Conservation (phyloP, 2,888 invertebrate species). For the Clusia tigrina region DNA sequence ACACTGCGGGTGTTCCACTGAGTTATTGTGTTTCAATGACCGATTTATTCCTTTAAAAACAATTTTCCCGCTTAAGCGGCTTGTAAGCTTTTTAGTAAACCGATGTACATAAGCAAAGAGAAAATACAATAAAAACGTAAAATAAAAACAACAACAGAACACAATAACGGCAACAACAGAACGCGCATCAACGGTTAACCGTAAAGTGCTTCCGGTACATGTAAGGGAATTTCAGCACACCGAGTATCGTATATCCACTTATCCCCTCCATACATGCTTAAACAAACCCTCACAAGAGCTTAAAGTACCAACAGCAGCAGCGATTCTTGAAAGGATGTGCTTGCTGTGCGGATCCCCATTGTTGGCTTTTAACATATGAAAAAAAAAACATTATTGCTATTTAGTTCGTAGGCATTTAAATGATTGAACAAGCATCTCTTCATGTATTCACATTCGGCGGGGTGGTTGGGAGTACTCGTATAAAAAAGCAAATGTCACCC, state of each 20-base stretch:
- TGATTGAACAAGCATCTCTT: constrained; percentile 30
- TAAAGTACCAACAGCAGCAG: not conserved
- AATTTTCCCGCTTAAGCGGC: too few species aligned
- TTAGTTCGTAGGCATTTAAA: constrained; percentile 10
- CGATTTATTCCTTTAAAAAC: too few species aligned
- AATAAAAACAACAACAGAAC: constrained; percentile 10
- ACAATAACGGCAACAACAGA: not conserved
- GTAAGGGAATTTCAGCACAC: constrained; percentile 8
- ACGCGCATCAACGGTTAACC: constrained; percentile 23
- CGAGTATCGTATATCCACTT: not conserved
- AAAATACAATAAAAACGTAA: constrained; percentile 1
- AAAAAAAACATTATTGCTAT: constrained; percentile 9
- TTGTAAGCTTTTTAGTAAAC: too few species aligned
- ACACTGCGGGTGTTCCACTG: too few species aligned
- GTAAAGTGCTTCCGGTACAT: constrained; percentile 24
- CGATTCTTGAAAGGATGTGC: not conserved
- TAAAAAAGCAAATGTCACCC: constrained; percentile 29
- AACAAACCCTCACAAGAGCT: not conserved
- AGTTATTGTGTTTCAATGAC: too few species aligned
- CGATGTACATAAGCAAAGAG: constrained; percentile 7
- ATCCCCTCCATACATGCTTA: not conserved
- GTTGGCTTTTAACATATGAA: constrained; percentile 2
- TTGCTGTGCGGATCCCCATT: not conserved
- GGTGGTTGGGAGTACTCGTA: not conserved
- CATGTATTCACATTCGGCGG: too few species aligned